A percentile compares a stretch with the other conserved stretches of the same genome.
These are phyloP conservation scores for Datnioides undecimradiatus DNA, from an alignment of 2,113 vertebrate genomes.

Conservation along the genomic window DNA sequence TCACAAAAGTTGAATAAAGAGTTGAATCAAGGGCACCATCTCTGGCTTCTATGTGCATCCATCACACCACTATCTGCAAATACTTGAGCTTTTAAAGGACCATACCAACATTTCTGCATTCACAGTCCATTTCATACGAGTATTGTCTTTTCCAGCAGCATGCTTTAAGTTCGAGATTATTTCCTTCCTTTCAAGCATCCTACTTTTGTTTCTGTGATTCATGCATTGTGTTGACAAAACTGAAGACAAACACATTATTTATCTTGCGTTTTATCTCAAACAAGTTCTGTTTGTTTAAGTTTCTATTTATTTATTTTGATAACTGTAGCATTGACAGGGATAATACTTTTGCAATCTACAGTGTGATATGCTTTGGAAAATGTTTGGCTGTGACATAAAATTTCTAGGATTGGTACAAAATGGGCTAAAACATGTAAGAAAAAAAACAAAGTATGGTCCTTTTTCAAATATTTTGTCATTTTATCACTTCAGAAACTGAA, in stretches of 20 bases:
- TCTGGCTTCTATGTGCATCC: constrained; percentile 78
- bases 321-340: neutral
- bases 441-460: constrained; percentile 6
- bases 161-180: neutral
- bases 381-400: neutral
- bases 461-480: neutral
- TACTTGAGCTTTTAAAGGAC: constrained; percentile 35
- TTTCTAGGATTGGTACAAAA: neutral
- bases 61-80: constrained; percentile 45
- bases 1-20: constrained; percentile 77
- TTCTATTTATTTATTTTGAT: neutral
- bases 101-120: neutral
- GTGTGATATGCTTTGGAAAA: neutral
- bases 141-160: neutral
- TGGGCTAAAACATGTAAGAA: constrained; percentile 21
- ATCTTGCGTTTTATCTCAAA: neutral
- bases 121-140: constrained; percentile 12
- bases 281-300: neutral
- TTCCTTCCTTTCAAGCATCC: neutral
- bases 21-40: constrained; percentile 76
- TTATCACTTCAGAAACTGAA: neutral
- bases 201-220: neutral
- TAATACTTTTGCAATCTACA: neutral
- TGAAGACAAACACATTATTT: neutral
- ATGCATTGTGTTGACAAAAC: neutral